A percentile compares a stretch with the other conserved stretches of the same genome.
phyloP scores from a whole-genome alignment of 1,140 invertebrate species.

The Dryas iulia region DNA sequence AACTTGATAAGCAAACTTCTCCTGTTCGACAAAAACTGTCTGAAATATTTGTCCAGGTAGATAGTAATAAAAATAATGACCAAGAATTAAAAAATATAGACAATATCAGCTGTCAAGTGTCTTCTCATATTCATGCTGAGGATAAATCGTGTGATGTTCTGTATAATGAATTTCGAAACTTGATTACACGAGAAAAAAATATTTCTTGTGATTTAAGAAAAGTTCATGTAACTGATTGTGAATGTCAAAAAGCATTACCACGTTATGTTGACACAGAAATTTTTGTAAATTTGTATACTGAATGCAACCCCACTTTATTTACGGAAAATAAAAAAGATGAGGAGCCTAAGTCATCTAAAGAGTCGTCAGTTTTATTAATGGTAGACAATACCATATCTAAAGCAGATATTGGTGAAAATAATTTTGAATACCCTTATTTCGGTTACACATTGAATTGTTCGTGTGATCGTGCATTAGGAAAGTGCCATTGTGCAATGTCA shows the following conservation, averaged over 20 bases:
- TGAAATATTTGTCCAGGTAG: slow-evolving; percentile 16
- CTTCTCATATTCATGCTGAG: slow-evolving; percentile 30
- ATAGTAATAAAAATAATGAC: slow-evolving; percentile 5
- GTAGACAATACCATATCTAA: neutral
- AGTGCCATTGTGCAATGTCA: slow-evolving; percentile 56
- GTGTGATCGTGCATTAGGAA: slow-evolving; percentile 49
- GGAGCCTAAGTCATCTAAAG: neutral
- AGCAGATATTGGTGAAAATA: neutral
- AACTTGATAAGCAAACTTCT: neutral
- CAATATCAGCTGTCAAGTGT: slow-evolving; percentile 42
- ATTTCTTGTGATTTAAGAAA: slow-evolving; percentile 33
- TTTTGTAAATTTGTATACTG: neutral
- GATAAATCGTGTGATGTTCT: slow-evolving; percentile 52
- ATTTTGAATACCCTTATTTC: slow-evolving; percentile 41
- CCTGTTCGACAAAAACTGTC: neutral
- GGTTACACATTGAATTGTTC: slow-evolving; percentile 60
- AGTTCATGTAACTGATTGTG: slow-evolving; percentile 35
- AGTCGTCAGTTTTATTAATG: neutral
- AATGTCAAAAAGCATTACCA: slow-evolving; percentile 18
- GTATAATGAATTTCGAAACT: slow-evolving; percentile 12
- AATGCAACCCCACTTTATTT: neutral
- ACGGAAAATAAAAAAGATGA: neutral
- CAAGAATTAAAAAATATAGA: slow-evolving; percentile 10
- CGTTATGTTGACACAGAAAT: neutral
- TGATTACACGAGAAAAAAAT: slow-evolving; percentile 39